Base-by-base conservation (phyloP, 2,888 invertebrate genomes). In the Drosophila paucipuncta region DNA sequence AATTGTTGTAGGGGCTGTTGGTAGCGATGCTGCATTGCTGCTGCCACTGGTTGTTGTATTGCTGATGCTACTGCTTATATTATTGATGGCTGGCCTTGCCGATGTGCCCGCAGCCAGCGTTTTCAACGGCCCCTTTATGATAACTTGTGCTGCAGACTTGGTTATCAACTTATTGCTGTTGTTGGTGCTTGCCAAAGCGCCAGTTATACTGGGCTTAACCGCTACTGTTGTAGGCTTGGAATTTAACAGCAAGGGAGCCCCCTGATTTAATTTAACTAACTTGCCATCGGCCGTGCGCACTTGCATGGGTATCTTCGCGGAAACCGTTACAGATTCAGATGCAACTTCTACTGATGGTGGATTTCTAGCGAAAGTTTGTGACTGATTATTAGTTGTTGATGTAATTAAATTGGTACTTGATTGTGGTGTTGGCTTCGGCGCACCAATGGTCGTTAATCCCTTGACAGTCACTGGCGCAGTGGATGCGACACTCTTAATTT, bases 281-380 rank as follows among this genome's bases (percentile, higher is more conserved):
- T 89, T 91, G 0, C 91, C 87, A 74, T 88, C 91, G 2, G 83
- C 37, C 7, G 88, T 82, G 6, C 90, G 90, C n/a, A 88, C 76
- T 50, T 87, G 87, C 2, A 86, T 76, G 43, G 74, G 78, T 41
- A 77, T 43, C 47, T 82, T 75, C n/a, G 59, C 67, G 2, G 72
- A n/a, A 4, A 62, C 7, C 18, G 55, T 10, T 0, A n/a, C 33
- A 25, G 54, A 18, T 30, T 52, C 33, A 11, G 50, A 11, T 50
- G 62, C 33, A 18, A 65, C 7, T 16, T 59, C 47, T 18, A 59
- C n/a, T 25, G 66, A 18, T 31, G 52, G 5, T 18, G 55, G n/a
- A 16, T 43, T 73, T 39, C 28, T 61, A n/a, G 31, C 13, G 13
- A 47, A 37, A 2, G 37, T 16, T 10, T 60, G 47, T 60, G 62